Evolutionary conservation across 2,113 vertebrate species (phyloP).

Genomic region (Tupaia chinensis): DNA sequence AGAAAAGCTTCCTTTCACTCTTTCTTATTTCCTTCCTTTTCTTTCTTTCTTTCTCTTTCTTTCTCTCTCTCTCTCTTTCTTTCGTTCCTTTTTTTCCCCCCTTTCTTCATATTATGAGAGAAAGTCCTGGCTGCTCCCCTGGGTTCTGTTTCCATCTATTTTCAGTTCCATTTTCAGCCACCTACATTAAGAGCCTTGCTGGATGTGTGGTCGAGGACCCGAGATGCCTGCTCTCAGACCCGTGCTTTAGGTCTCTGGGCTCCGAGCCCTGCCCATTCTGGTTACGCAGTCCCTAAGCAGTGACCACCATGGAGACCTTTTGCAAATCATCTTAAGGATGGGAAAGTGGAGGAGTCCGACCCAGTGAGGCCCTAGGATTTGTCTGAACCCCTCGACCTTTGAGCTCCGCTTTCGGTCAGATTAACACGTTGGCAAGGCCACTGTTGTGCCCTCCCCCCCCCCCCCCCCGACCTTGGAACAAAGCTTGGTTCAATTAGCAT

Average conservation of each 20-base stretch:
- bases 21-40: not conserved
- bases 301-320: not conserved
- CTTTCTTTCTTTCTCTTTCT: no score
- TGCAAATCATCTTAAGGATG: no score
- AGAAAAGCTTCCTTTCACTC: not conserved
- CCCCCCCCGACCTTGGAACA: no score
- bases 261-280: not conserved
- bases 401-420: no score
- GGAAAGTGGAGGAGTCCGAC: not conserved
- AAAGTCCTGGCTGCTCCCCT: not conserved
- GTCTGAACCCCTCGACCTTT: no score
- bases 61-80: no score
- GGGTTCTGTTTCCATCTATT: not conserved
- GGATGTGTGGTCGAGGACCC: not conserved
- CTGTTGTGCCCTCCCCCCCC: no score
- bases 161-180: no score
- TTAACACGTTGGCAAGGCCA: no score
- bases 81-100: no score
- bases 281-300: accelerated
- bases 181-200: not conserved
- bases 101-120: not conserved
- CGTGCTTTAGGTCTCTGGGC: not conserved
- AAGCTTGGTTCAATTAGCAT: no score
- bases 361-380: no score
- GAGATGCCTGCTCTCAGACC: not conserved